Evolutionary conservation across 2,797 vertebrate genomes (phyloP).

Genomic region (Linurgus olivaceus): DNA sequence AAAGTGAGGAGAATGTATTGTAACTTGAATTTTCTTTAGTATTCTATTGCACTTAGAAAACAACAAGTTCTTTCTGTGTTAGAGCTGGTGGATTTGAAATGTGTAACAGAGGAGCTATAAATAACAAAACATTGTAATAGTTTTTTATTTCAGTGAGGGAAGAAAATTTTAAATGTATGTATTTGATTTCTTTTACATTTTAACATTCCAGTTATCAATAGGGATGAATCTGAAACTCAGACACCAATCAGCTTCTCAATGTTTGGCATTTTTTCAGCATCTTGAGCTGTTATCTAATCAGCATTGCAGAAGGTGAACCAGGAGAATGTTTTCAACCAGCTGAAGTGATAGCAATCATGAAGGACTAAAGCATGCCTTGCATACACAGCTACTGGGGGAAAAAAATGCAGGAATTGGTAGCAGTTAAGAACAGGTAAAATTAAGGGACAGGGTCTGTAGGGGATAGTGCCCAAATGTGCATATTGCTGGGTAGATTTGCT

Average conservation of each 20-base stretch:
- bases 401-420: neutral
- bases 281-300: neutral
- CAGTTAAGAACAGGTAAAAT: slow-evolving; percentile 29
- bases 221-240: neutral
- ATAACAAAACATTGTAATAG: neutral
- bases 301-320: neutral
- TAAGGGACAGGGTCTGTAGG: neutral
- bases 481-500: neutral
- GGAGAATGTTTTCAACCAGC: slow-evolving; percentile 14
- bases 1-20: neutral
- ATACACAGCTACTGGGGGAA: neutral
- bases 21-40: neutral
- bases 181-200: neutral
- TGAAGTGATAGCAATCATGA: neutral
- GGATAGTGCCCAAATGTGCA: neutral
- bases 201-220: neutral
- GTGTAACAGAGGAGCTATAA: neutral
- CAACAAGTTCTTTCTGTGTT: neutral
- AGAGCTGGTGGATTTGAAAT: neutral
- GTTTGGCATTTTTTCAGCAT: neutral
- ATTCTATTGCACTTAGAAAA: neutral
- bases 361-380: neutral
- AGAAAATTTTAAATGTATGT: neutral
- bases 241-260: neutral
- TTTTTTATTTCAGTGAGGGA: neutral